Base-by-base conservation (phyloP, 2,888 invertebrate species). In the Clistopyga incitator region DNA sequence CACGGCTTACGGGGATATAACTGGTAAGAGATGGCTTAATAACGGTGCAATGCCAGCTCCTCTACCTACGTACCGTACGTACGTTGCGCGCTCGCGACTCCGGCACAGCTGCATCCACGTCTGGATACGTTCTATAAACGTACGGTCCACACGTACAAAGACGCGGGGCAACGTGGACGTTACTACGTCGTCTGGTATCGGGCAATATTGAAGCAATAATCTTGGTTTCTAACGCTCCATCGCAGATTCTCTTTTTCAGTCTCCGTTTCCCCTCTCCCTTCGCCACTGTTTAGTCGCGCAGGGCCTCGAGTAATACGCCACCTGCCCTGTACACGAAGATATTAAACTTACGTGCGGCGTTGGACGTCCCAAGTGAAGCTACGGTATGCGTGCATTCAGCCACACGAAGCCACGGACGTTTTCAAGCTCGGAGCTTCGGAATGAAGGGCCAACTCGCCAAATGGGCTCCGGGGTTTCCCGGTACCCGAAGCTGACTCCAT, bases 201-300 rank as follows among this genome's bases (percentile, higher is more conserved):
- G 85, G 90, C 90, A 91, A 92, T 92, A 92, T 92, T 90, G 92
- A 91, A 90, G 92, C 91, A 92, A 92, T 92, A 92, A 92, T 92
- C 92, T 89, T 89, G 88, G 86, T 86, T 87, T 78, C 87, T 84
- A 80, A 82, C 82, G 82, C 83, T 84, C 76, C 59, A 78, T 72
- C 72, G 47, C 42, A 61, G 72, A 81, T 74, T 75, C 59, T 54
- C 72, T 74, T 38, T 80, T 77, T 68, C 80, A 72, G 72, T 77
- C 77, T 45, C 72, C 64, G 45, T 70, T 78, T 80, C 71, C 38
- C 61, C 71, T 84, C 80, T 81, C 74, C 77, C 82, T 75, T 78
- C 78, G 76, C n/a, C n/a, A 83, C 81, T 81, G 72, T 68, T 80
- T 79, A 34, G 23, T 42, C 20, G 59, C 65, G 6, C n/a, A 25